Evolutionary conservation across 2,113 vertebrate genomes (phyloP), one percentile per base, ranked within the genome.

Genomic region (Panurus biarmicus): DNA sequence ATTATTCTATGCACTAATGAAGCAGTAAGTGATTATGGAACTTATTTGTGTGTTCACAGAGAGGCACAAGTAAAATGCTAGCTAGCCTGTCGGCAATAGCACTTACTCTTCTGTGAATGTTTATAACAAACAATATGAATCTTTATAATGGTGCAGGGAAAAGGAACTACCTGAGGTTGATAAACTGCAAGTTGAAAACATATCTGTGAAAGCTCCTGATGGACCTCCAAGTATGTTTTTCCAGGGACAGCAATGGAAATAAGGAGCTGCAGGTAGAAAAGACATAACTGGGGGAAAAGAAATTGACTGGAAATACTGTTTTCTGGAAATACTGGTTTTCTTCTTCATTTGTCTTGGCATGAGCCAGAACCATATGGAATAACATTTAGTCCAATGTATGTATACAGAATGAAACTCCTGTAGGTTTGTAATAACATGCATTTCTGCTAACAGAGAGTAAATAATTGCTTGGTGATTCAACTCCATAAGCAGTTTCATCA

Each of bases 201-300:
- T 48, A 54, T 18, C 18, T 0, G 0, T 29, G 6, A 42, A 79
- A 24, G 19, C 9, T 92, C 15, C 5, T 45, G 25, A 45, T 53
- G n/a, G 47, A 54, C 3, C 1, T 56, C 7, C 36, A 57, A 42
- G 11, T 66, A 35, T 2, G 4, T 48, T 92, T 76, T 75, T 64
- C 24, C 35, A 66, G 22, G 6, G 29, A 79, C 8, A 71, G 1
- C 4, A 31, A 23, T 10, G 13, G 20, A 82, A 69, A 73, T 16
- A 42, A 40, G 25, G 14, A 87, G 5, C 10, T 85, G 22, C 11
- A 50, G 9, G 11, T 57, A 82, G 42, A 79, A 89, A 38, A 84
- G 14, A 14, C 12, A 42, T 12, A 65, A 8, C 0, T 2, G 2
- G 1, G 18, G 19, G 1, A 35, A 84, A 81, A 54, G 4, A 84